phyloP scores from a whole-genome alignment of 2,888 invertebrate genomes.

The Liodrosophila aerea region DNA sequence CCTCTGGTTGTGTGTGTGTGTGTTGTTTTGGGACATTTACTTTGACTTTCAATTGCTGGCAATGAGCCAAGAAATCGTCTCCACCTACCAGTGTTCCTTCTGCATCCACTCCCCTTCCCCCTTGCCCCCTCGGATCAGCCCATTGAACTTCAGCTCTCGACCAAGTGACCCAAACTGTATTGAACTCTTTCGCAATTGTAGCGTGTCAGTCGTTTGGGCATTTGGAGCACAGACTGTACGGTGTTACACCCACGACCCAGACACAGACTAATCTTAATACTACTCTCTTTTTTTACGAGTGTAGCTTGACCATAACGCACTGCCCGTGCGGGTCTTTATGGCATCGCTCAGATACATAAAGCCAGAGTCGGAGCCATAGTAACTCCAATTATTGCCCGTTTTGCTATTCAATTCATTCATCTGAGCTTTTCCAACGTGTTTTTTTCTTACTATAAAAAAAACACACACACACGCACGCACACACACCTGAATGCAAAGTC shows the following conservation, averaged over 20 bases:
- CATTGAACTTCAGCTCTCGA: constrained; percentile 14
- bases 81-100: neutral
- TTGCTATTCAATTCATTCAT: constrained; percentile 46
- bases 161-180: constrained; percentile 34
- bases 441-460: constrained; percentile 23
- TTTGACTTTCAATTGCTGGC: constrained; percentile 55
- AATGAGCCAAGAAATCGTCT: constrained; percentile 33
- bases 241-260: neutral
- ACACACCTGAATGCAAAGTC: constrained; percentile 3
- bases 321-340: constrained; percentile 37
- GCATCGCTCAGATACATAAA: neutral
- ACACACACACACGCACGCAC: constrained; percentile 9
- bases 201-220: constrained; percentile 21
- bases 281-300: no score
- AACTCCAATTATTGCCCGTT: constrained; percentile 35
- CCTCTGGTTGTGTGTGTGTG: neutral
- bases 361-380: constrained; percentile 5
- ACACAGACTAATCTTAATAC: no score
- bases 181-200: constrained; percentile 18
- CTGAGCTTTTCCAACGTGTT: constrained; percentile 15
- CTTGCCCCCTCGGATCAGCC: neutral
- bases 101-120: neutral
- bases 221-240: constrained; percentile 18
- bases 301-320: neutral
- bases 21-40: constrained; percentile 26